These are phyloP conservation scores for Empis livida DNA, from an alignment of 2,888 invertebrate species.

Conservation along the genomic window DNA sequence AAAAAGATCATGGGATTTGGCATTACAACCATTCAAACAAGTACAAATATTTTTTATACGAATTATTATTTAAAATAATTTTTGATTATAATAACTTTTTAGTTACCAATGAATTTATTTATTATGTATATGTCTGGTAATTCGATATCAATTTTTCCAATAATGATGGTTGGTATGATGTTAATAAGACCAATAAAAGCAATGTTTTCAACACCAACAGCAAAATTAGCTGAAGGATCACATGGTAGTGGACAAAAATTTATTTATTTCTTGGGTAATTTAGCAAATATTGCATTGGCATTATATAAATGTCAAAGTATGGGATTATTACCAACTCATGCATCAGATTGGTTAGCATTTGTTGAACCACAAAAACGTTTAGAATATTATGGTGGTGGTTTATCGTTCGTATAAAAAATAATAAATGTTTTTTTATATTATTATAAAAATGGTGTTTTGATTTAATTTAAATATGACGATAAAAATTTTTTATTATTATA, in stretches of 20 bases:
- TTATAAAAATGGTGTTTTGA: too few species aligned
- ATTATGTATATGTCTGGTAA: constrained; percentile 99
- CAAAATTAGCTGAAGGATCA: constrained; percentile 88
- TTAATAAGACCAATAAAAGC: constrained; percentile 93
- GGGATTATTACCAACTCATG: constrained; percentile 92
- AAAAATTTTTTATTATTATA: too few species aligned
- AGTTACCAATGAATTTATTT: constrained; percentile 93
- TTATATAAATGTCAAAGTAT: constrained; percentile 96
- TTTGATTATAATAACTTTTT: too few species aligned
- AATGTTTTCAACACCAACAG: constrained; percentile 79
- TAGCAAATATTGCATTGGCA: constrained; percentile 81
- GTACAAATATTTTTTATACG: constrained; percentile 26
- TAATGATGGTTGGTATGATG: constrained; percentile 99
- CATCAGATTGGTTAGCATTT: constrained; percentile 97
- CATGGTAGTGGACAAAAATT: constrained; percentile 84
- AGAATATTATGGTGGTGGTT: constrained; percentile 77
- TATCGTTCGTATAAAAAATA: constrained; percentile 45
- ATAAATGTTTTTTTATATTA: neutral
- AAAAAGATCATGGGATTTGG: constrained; percentile 95
- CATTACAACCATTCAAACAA: constrained; percentile 87
- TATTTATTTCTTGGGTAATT: constrained; percentile 85
- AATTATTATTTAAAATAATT: neutral
- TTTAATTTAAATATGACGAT: too few species aligned
- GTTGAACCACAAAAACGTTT: constrained; percentile 77
- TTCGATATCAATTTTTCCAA: constrained; percentile 97